These are phyloP conservation scores for Dissostichus mawsoni DNA, from an alignment of 2,113 vertebrate species.

Conservation along the genomic window DNA sequence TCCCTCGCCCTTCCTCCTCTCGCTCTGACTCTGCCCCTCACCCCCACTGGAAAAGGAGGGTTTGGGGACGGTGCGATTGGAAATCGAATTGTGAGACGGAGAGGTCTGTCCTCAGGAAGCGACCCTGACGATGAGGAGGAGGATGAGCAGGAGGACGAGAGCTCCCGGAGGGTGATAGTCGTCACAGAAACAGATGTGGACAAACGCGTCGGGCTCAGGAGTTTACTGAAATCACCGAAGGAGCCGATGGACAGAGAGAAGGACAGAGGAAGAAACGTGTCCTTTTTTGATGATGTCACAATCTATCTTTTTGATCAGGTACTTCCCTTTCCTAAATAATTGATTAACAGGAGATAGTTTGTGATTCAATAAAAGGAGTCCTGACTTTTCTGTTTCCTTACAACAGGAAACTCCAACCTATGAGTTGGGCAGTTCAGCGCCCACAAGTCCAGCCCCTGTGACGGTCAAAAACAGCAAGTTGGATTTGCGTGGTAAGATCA, in stretches of 20 bases:
- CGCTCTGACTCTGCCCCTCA: conserved; percentile 87
- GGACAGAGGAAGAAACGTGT: conserved; percentile 91
- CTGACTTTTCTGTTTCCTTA: conserved; percentile 22
- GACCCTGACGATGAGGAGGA: conserved; percentile 89
- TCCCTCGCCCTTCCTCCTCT: conserved; percentile 91
- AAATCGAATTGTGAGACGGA: conserved; percentile 82
- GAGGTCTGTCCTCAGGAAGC: conserved; percentile 81
- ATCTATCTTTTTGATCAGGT: conserved; percentile 95
- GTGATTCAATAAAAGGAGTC: neutral
- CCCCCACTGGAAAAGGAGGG: conserved; percentile 84
- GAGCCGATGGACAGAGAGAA: conserved; percentile 87
- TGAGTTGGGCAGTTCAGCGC: conserved; percentile 84
- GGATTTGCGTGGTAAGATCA: conserved; percentile 82
- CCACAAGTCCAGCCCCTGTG: conserved; percentile 74
- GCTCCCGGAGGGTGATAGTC: conserved; percentile 87
- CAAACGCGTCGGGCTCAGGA: conserved; percentile 89
- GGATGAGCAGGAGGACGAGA: conserved; percentile 87
- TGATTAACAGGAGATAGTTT: neutral
- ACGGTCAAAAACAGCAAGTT: conserved; percentile 75
- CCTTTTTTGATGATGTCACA: conserved; percentile 91
- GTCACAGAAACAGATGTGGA: conserved; percentile 91
- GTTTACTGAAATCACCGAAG: conserved; percentile 92
- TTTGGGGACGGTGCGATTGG: conserved; percentile 85
- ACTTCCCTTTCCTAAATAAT: neutral
- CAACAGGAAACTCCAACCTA: conserved; percentile 93